These are phyloP conservation scores for Chrysogorgia sp. DNA, from an alignment of 92 coral and sea anemone species.

Conservation along the genomic window DNA sequence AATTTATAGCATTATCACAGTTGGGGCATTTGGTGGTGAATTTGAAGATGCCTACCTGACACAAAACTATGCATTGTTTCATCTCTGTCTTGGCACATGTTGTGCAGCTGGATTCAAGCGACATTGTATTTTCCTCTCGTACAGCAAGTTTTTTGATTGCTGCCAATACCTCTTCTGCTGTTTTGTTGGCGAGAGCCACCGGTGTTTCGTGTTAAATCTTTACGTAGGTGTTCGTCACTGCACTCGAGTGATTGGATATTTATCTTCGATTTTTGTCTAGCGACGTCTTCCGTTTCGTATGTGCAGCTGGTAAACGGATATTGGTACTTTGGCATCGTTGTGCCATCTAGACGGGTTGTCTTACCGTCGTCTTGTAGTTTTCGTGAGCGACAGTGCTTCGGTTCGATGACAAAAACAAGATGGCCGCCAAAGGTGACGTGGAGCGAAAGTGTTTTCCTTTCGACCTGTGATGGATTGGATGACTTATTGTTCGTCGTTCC, in stretches of 20 bases:
- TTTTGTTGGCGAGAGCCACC: constrained; percentile 64
- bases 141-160: constrained; percentile 66
- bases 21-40: background rate
- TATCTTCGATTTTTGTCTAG: constrained; percentile 48
- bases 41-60: constrained; percentile 1
- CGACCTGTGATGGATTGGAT: too few species aligned
- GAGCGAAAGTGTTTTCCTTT: too few species aligned
- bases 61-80: constrained; percentile 60
- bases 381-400: too few species aligned
- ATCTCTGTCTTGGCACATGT: constrained; percentile 67
- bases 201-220: constrained; percentile 59
- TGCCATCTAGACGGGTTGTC: too few species aligned
- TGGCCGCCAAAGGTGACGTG: too few species aligned
- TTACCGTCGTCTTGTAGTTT: too few species aligned
- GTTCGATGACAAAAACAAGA: too few species aligned
- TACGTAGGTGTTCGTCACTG: constrained; percentile 68
- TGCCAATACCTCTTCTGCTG: too few species aligned
- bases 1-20: background rate
- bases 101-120: constrained; percentile 61
- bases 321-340: constrained; percentile 51
- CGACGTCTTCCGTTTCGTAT: constrained; percentile 37
- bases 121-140: constrained; percentile 61
- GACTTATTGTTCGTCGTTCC: too few species aligned
- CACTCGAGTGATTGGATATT: constrained; percentile 64
- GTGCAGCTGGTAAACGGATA: constrained; percentile 58